A percentile compares a stretch with the other conserved stretches of the same genome.
These are phyloP conservation scores for Lamellibrachia columna DNA, from an alignment of 2,888 invertebrate genomes.

Conservation along the genomic window DNA sequence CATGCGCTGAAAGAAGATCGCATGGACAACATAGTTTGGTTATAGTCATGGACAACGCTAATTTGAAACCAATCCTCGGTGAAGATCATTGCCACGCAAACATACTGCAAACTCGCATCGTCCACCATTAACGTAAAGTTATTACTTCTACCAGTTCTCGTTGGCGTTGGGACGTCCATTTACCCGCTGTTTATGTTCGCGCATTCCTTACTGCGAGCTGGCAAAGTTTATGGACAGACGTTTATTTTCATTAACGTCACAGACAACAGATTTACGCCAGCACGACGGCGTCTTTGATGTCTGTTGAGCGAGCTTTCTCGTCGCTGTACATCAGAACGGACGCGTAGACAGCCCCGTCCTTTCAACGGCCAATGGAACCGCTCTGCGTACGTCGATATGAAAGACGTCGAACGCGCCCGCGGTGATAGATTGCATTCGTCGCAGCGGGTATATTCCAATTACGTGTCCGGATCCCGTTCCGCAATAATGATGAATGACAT, in stretches of 20 bases:
- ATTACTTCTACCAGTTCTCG: background rate
- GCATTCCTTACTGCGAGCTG: background rate
- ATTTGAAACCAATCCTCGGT: background rate
- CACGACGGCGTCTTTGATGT: slow-evolving; percentile 9
- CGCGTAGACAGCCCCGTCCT: background rate
- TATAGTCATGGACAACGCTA: background rate
- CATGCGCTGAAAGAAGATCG: background rate
- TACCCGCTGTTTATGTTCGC: background rate
- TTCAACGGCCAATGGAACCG: background rate
- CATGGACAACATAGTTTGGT: background rate
- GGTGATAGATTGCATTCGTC: background rate
- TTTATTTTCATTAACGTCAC: background rate
- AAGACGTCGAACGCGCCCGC: background rate
- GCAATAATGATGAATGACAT: background rate
- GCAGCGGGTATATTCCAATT: background rate
- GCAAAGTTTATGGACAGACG: background rate
- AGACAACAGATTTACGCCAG: background rate
- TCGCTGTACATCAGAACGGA: slow-evolving; percentile 8
- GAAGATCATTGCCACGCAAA: background rate
- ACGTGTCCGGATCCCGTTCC: background rate
- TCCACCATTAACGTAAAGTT: background rate
- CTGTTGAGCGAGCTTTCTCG: background rate
- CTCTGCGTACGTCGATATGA: background rate
- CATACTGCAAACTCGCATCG: background rate
- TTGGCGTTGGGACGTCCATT: slow-evolving; percentile 1